Evolutionary conservation across 2,797 vertebrate genomes (phyloP), one percentile per base, ranked within the genome.

Genomic region (Erethizon dorsatum): DNA sequence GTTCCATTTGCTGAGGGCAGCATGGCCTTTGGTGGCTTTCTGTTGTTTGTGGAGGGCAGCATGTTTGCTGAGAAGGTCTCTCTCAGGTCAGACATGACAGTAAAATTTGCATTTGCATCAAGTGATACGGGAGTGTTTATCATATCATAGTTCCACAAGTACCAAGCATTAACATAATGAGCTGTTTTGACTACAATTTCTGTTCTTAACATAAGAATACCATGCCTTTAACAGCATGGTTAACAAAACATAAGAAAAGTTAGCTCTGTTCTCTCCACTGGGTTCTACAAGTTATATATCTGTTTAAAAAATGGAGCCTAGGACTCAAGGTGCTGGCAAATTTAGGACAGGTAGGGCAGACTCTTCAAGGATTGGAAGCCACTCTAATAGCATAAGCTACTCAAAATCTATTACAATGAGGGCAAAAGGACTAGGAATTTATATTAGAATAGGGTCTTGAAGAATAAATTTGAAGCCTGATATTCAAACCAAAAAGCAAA

Each of bases 351-450:
- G 10, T 95, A 83, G 54, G 78, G n/a, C 41, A 71, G 45, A 91
- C 28, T 79, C 52, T 75, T 95, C 90, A 80, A 91, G 33, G 88
- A 85, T 17, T 84, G 22, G 52, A 89, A 80, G 73, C 26, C 20
- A 87, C 52, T 80, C 90, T 82, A 71, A 93, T 37, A 88, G 65
- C 31, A 37, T 52, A 90, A 84, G 92, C 47, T 61, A n/a, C 69
- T 96, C 77, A 54, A 86, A 96, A 84, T 90, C 75, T 80, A 82
- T 69, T 69, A 96, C 67, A 86, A 91, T 79, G 61, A 94, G 20
- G 77, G 45, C 75, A 89, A 75, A 77, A 86, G 33, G 45, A 83
- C 61, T 59, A 28, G 59, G 31, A 93, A 91, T 79, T 63, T 91
- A 93, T 78, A 87, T 91, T n/a, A 83, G 79, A 93, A 95, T 31